Conservation (phyloP, 92 coral and sea anemone genomes). For the Desmophyllum pertusum region DNA sequence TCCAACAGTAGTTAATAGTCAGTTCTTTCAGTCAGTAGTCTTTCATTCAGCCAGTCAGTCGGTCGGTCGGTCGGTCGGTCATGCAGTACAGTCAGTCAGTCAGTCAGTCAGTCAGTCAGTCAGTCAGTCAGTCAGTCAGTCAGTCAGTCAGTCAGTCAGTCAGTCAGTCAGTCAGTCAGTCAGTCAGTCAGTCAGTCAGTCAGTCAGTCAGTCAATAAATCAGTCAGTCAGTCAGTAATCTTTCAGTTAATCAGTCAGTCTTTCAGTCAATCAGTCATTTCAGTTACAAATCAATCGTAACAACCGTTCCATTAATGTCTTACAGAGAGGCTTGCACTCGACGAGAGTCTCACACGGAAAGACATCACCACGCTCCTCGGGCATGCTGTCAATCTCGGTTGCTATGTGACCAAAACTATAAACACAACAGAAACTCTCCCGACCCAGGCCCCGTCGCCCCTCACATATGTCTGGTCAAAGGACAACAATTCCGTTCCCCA, state of each 20-base stretch:
- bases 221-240: neutral
- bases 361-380: conserved; percentile 20
- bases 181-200: neutral
- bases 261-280: neutral
- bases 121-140: neutral
- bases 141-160: neutral
- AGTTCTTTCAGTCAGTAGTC: neutral
- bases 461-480: conserved; percentile 20
- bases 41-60: neutral
- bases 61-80: neutral
- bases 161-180: neutral
- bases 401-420: conserved; percentile 33
- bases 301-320: neutral
- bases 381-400: conserved; percentile 27
- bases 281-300: neutral
- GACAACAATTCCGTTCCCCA: neutral
- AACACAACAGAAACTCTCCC: neutral
- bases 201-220: neutral
- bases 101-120: neutral
- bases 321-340: conserved; percentile 20
- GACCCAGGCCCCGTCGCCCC: neutral
- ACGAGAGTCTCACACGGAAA: conserved; percentile 20
- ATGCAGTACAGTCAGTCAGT: neutral
- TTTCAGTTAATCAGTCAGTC: neutral
- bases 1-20: too few relatives aligned